phyloP scores from a whole-genome alignment of 2,888 invertebrate species.

The Amiota minor region DNA sequence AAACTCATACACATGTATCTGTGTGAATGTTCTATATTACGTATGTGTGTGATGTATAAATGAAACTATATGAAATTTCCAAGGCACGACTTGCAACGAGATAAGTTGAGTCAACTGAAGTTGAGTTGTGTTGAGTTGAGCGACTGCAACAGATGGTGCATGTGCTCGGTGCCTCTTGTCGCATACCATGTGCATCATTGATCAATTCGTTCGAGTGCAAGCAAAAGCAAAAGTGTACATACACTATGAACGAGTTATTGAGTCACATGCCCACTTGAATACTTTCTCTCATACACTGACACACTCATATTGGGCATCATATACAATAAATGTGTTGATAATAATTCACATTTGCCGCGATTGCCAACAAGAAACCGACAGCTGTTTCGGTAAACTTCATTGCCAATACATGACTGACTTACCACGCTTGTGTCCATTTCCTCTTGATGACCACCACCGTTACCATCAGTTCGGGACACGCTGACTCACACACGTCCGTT shows the following conservation, averaged over 20 bases:
- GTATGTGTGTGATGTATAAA: not conserved
- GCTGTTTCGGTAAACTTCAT: not conserved
- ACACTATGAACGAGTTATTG: not conserved
- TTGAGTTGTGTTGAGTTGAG: constrained; percentile 5
- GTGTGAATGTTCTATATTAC: no score
- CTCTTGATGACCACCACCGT: not conserved
- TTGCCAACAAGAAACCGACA: not conserved
- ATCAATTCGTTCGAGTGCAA: constrained; percentile 21
- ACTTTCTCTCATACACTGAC: not conserved
- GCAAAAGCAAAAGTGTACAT: not conserved
- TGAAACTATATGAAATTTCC: not conserved
- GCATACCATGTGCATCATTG: not conserved
- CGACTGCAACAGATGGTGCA: not conserved
- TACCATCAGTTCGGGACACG: not conserved
- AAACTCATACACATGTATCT: not conserved
- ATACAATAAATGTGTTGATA: constrained; percentile 9
- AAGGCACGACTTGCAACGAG: constrained; percentile 1
- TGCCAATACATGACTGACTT: not conserved
- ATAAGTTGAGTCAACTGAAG: not conserved
- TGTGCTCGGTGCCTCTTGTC: not conserved
- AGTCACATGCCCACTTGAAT: not conserved
- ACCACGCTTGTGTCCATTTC: not conserved
- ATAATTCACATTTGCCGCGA: constrained; percentile 20
- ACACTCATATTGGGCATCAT: not conserved
- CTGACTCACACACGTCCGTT: not conserved